These are phyloP conservation scores for Proteles cristata DNA, from an alignment of 2,113 vertebrate species.

Conservation along the genomic window DNA sequence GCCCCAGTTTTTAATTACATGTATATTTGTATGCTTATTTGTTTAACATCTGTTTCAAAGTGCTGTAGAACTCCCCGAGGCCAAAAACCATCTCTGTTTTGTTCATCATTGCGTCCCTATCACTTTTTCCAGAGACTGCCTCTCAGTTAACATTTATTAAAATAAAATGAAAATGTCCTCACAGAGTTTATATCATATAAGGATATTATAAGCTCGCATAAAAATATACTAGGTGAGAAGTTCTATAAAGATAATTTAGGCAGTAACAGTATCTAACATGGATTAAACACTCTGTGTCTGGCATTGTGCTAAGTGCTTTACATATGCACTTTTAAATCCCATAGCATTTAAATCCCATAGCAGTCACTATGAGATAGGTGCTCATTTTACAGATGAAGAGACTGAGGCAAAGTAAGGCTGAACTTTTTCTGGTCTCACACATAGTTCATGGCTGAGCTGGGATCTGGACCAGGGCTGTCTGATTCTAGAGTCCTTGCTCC, in stretches of 20 bases:
- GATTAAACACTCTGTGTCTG: background rate
- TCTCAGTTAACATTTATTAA: background rate
- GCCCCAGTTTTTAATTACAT: background rate
- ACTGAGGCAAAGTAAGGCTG: background rate
- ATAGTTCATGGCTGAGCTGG: background rate
- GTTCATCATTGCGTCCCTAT: background rate
- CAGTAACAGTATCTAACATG: background rate
- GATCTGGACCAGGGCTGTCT: background rate
- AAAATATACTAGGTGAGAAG: background rate
- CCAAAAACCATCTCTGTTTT: background rate
- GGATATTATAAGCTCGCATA: background rate
- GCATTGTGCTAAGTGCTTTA: background rate
- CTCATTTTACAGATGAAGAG: background rate
- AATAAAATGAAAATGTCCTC: background rate
- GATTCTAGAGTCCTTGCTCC: background rate
- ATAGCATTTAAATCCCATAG: background rate
- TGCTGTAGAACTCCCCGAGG: background rate
- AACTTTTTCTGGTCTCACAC: background rate
- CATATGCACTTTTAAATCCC: background rate
- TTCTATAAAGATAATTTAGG: background rate
- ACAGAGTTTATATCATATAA: background rate
- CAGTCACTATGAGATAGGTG: background rate
- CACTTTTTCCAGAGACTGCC: background rate
- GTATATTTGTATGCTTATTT: background rate
- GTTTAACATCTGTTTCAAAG: background rate